Evolutionary conservation across 2,797 vertebrate genomes (phyloP), one percentile per base, ranked within the genome.

Genomic region (Taenioides sp.): DNA sequence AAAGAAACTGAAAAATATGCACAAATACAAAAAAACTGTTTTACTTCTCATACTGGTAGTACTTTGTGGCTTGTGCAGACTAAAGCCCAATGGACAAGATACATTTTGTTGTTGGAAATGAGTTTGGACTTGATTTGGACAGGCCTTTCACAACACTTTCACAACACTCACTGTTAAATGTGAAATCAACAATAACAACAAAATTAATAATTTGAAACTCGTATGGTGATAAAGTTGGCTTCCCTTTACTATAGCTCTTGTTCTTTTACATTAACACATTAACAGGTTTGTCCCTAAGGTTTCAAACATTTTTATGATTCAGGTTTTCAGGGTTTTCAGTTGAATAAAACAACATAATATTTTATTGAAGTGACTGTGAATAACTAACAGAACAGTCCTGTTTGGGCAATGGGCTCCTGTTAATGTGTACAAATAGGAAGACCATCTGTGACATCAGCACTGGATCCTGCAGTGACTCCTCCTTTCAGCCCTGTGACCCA

Each of bases 361-460:
- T 52, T 57, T 57, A 12, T 25, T 67, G 12, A 43, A 43, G 40
- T 12, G 43, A 31, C 17, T 40, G 20, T 23, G 5, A n/a, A 27
- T 25, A 7, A 16, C 40, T 27, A 65, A 27, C 65, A 60, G 55
- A 69, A 78, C 62, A 69, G n/a, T 23, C 22, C 23, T 27, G 25
- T 65, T 25, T 23, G 16, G 12, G 17, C 3, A 4, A 50, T 70
- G 28, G 71, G 37, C 73, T 62, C 60, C 68, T 75, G 75, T 60
- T 72, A 79, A 70, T 71, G 70, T 66, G 61, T 76, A 80, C 70
- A 69, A 82, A 75, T 78, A 82, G 64, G 79, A 77, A 79, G 67
- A 84, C 71, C 75, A 69, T 69, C 77, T 74, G 69, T 84, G 73
- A 81, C 82, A 84, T 85, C 74, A 85, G 17, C 73, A 73, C 58